Base-by-base conservation (phyloP, 2,888 invertebrate species). In the Tromatobia lineatoria region DNA sequence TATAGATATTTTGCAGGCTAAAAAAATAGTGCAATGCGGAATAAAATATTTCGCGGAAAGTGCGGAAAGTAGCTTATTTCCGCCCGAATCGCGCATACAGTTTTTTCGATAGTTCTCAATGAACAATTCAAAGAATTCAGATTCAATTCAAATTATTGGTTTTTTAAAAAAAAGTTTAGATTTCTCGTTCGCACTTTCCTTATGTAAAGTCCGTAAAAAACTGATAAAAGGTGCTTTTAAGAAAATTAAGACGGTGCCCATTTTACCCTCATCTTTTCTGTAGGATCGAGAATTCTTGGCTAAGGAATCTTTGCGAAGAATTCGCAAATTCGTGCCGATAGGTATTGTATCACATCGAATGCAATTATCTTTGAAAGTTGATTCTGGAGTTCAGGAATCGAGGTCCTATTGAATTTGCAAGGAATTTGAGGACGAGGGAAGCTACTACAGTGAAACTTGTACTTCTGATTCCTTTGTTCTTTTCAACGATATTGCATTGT, bases 281-380 rank as follows among this genome's bases (percentile, higher is more conserved):
- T 15, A 25, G 15, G 70, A 52, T 15, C 13, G 15, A 20, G 15
- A 70, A 70, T 52, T 52, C 54, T 38, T 2, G 38, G 11, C 34
- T 23, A 38, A 42, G 25, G 82, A 82, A 74, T 74, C 74, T 82
- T 67, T 13, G 29, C 69, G n/a, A 78, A 78, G 67, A 74, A 74
- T 69, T 74, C 78, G 15, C 61, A 10, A 45, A 70, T 71, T 67
- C 50, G 18, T n/a, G 1, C 38, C 45, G 64, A 18, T 59, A 42
- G 64, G 25, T 59, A 50, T 59, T 70, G 61, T 57, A 54, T 66
- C 75, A 64, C 45, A 45, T 69, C 23, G 11, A 18, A 79, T 38
- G 70, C 47, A 67, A 82, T 82, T 79, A 79, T 57, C 25, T 74
- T n/a, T 50, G 6, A 38, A 18, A 29, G 54, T 64, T 38, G n/a